Evolutionary conservation across 2,113 vertebrate species (phyloP), one percentile per base, ranked within the genome.

Genomic region (Isurus oxyrinchus): DNA sequence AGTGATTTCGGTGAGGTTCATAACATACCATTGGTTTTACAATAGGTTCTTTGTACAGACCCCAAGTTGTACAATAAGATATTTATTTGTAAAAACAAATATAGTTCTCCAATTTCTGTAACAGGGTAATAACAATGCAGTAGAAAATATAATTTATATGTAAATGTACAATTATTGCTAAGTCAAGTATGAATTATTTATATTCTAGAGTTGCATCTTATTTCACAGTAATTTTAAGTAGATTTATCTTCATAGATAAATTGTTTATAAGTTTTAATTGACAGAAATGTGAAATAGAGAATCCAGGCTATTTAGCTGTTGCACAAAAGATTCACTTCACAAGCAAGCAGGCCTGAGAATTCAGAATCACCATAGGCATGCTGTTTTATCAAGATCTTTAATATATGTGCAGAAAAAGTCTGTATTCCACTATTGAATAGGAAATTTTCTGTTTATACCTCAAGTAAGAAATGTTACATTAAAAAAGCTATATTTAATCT

Each of bases 221-320:
- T 87, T 87, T 87, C n/a, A 49, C 19, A 87, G 44, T 21, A 25
- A 87, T 87, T 87, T 87, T 49, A 87, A 49, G 84, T 87, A 44
- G n/a, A 49, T 87, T 87, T 87, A 87, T 87, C 84, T 53, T 44
- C 40, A 87, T 44, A 76, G 72, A 87, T 87, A 53, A 87, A 87
- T 87, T 19, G 21, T 53, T 87, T 87, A 87, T 87, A 87, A 87
- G 53, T 87, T 87, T 49, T 87, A 87, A 49, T 87, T 87, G 84
- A 87, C 84, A 87, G 72, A 76, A 87, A 25, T 87, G 84, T 87
- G 53, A 87, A 53, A 8, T 87, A 53, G 84, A 53, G 49, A 53
- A 49, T 87, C 44, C 84, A 53, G 14, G 72, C 72, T 76, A 31
- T 31, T 76, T 76, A 35, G 72, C 72, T 76, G 31, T 76, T 76